These are phyloP conservation scores for Magallana gigas DNA, from an alignment of 1,140 invertebrate genomes.

Conservation along the genomic window DNA sequence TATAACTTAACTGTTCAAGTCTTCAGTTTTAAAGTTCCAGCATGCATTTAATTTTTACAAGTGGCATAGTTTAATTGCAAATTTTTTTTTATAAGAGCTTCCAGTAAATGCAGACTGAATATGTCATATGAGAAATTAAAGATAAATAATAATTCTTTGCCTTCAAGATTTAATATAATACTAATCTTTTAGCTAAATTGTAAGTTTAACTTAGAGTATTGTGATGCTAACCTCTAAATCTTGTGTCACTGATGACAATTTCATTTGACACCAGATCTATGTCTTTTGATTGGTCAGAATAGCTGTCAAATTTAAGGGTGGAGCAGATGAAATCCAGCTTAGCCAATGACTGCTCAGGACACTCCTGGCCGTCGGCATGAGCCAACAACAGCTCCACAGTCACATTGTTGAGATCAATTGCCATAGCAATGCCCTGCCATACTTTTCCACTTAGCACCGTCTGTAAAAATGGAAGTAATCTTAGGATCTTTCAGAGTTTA, in stretches of 20 bases:
- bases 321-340: slow-evolving; percentile 96
- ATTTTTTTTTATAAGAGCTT: too few relatives aligned
- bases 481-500: too few relatives aligned
- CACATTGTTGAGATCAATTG: slow-evolving; percentile 93
- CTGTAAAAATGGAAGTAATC: slow-evolving; percentile 56
- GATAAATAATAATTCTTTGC: too few relatives aligned
- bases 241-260: slow-evolving; percentile 91
- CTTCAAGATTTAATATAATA: too few relatives aligned
- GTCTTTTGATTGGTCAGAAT: slow-evolving; percentile 93
- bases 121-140: too few relatives aligned
- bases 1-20: too few relatives aligned
- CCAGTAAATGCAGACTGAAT: too few relatives aligned
- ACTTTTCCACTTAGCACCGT: slow-evolving; percentile 76
- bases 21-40: too few relatives aligned
- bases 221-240: slow-evolving; percentile 81
- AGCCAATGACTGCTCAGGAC: slow-evolving; percentile 85
- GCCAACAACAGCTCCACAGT: slow-evolving; percentile 85
- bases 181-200: too few relatives aligned
- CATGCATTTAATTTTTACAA: too few relatives aligned
- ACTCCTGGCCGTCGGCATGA: slow-evolving; percentile 59
- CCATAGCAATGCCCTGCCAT: slow-evolving; percentile 89
- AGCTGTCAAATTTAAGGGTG: slow-evolving; percentile 89
- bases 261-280: slow-evolving; percentile 95
- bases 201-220: too few relatives aligned
- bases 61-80: too few relatives aligned